These are phyloP conservation scores for Amorpha juglandis DNA, from an alignment of 2,888 invertebrate genomes.

Conservation along the genomic window DNA sequence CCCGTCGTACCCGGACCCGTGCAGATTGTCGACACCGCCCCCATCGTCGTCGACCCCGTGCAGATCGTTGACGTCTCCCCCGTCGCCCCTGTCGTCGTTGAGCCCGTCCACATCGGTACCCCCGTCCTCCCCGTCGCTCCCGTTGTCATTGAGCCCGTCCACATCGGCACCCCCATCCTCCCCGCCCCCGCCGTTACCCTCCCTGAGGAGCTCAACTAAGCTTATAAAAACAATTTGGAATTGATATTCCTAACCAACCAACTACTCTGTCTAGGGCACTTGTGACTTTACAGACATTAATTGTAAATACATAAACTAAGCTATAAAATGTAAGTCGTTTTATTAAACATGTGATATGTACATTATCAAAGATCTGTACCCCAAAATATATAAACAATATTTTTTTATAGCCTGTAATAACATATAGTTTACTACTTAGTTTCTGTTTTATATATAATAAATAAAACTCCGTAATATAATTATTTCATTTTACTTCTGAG, in stretches of 20 bases:
- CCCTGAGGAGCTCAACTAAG: constrained; percentile 55
- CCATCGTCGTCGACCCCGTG: constrained; percentile 27
- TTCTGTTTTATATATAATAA: neutral
- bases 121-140: constrained; percentile 33
- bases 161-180: constrained; percentile 47
- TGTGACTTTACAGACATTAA: neutral
- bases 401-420: neutral
- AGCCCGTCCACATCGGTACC: constrained; percentile 19
- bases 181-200: constrained; percentile 51
- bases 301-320: neutral
- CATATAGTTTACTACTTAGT: neutral
- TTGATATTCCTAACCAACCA: neutral
- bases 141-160: constrained; percentile 42
- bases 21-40: constrained; percentile 28
- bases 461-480: neutral
- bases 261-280: neutral
- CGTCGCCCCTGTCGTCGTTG: neutral
- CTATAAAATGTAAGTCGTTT: neutral
- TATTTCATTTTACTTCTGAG: no score
- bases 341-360: neutral
- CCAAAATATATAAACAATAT: neutral
- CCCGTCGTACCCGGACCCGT: neutral
- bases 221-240: neutral
- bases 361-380: neutral
- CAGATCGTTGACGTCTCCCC: constrained; percentile 25